Base-by-base conservation (phyloP, 2,113 vertebrate genomes). In the Megaceryle maxima region DNA sequence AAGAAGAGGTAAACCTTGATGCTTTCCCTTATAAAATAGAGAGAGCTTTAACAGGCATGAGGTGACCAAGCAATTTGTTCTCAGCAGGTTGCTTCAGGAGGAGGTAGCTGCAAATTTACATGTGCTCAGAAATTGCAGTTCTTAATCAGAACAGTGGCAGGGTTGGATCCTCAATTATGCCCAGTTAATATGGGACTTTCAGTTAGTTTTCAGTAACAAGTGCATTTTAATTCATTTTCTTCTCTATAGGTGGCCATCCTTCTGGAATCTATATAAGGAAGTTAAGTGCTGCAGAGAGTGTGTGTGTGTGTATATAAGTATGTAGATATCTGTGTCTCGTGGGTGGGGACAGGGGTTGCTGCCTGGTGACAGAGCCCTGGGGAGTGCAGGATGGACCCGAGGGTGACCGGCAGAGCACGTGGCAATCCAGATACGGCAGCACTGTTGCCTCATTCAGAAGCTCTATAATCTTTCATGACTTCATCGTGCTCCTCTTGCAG, bases 371-470 rank as follows among this genome's bases (percentile, higher is more conserved):
- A 22, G 50, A 62, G 28, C 57, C 31, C 20, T n/a, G 51, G 63
- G 28, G 20, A 22, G 62, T 6, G 2, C 17, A 13, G 63, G 57
- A 16, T 26, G 46, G 28, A 6, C 22, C 53, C 24, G 56, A 26
- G n/a, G 33, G 24, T 39, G 43, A 21, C 16, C 0, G 0, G 16
- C 8, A 7, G 10, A 6, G 44, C 66, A n/a, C 31, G 0, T 0
- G 2, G 18, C 15, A 48, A 19, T 70, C 57, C 29, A 14, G 50
- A 19, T 37, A 3, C 2, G 4, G 62, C 55, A 22, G 56, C 48
- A 7, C 43, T 2, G 0, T 6, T 22, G 51, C 14, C 17, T 39
- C 19, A 2, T 24, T 50, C 8, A 1, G 17, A n/a, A 72, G 51
- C 51, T 46, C 73, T 18, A 0, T 29, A 3, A 26, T 21, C 18